A percentile compares a stretch with the other conserved stretches of the same genome.
These are phyloP conservation scores for Champsocephalus gunnari DNA, from an alignment of 2,797 vertebrate species.

Conservation along the genomic window DNA sequence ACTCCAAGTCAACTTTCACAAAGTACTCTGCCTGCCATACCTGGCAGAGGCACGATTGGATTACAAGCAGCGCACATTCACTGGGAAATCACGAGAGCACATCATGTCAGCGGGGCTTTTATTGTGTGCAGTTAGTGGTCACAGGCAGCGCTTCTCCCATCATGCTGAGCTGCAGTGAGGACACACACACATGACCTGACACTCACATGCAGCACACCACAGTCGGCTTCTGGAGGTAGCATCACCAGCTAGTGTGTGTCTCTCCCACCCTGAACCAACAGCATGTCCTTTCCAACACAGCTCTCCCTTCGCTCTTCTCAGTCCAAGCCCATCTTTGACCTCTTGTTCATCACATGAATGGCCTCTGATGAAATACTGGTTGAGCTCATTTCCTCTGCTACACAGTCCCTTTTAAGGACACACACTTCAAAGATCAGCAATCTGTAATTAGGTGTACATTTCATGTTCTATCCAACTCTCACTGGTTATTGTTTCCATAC, in stretches of 20 bases:
- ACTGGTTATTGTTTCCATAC: no score
- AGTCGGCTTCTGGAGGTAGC: background rate
- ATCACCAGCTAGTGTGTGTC: background rate
- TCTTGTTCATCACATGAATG: constrained; percentile 7
- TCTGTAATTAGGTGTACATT: constrained; percentile 1
- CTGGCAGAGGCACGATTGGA: constrained; percentile 69
- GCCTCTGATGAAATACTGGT: constrained; percentile 37
- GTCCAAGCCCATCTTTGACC: background rate
- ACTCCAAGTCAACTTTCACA: constrained; percentile 65
- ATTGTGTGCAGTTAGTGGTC: constrained; percentile 51
- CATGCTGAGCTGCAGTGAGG: constrained; percentile 55
- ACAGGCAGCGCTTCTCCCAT: constrained; percentile 56
- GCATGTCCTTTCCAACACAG: no score
- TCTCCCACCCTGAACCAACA: no score
- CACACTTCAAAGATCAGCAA: constrained; percentile 28
- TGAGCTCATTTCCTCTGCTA: constrained; percentile 30
- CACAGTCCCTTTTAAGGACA: background rate
- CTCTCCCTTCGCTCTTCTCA: no score
- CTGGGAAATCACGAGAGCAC: constrained; percentile 59
- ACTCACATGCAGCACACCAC: constrained; percentile 15
- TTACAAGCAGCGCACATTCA: constrained; percentile 65
- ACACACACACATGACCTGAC: constrained; percentile 42
- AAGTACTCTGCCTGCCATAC: constrained; percentile 58
- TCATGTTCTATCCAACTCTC: no score
- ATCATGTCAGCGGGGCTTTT: constrained; percentile 47